Percentiles rank a stretch among this genome's conserved stretches.
These are phyloP conservation scores for Digitonthophagus gazella DNA, from an alignment of 2,888 invertebrate genomes.

Conservation along the genomic window DNA sequence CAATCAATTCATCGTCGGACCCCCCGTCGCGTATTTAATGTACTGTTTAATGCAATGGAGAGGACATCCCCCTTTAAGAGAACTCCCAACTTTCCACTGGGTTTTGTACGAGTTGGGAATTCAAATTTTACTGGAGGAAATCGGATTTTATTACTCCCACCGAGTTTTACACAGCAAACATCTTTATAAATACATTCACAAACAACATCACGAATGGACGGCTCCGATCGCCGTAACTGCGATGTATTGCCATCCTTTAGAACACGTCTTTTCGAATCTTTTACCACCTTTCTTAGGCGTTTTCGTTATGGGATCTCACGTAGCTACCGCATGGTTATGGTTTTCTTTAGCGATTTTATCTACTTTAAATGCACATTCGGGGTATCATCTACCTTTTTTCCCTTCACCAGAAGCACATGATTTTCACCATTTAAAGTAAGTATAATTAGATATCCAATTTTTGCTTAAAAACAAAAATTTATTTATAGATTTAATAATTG, in stretches of 20 bases:
- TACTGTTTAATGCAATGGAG: slow-evolving; percentile 65
- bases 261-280: slow-evolving; percentile 75
- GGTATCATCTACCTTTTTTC: slow-evolving; percentile 82
- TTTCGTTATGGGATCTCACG: slow-evolving; percentile 70
- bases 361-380: slow-evolving; percentile 79
- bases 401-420: slow-evolving; percentile 85
- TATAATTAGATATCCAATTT: slow-evolving; percentile 26
- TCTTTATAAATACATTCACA: slow-evolving; percentile 79
- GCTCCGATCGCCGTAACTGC: slow-evolving; percentile 82
- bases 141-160: slow-evolving; percentile 83
- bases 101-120: slow-evolving; percentile 70
- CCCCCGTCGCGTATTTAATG: slow-evolving; percentile 62
- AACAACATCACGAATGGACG: slow-evolving; percentile 86
- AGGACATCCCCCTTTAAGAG: slow-evolving; percentile 64
- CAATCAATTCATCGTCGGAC: slow-evolving; percentile 70
- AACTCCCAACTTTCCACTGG: slow-evolving; percentile 77
- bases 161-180: slow-evolving; percentile 71
- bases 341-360: slow-evolving; percentile 73
- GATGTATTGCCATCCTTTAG: slow-evolving; percentile 76
- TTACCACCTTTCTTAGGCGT: slow-evolving; percentile 75
- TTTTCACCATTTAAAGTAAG: slow-evolving; percentile 82
- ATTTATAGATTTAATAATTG: slow-evolving; percentile 74
- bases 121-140: slow-evolving; percentile 74
- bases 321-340: slow-evolving; percentile 78
- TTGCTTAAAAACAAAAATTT: slow-evolving; percentile 26